These are phyloP conservation scores for Episyrphus balteatus DNA, from an alignment of 1,140 invertebrate genomes.

Conservation along the genomic window DNA sequence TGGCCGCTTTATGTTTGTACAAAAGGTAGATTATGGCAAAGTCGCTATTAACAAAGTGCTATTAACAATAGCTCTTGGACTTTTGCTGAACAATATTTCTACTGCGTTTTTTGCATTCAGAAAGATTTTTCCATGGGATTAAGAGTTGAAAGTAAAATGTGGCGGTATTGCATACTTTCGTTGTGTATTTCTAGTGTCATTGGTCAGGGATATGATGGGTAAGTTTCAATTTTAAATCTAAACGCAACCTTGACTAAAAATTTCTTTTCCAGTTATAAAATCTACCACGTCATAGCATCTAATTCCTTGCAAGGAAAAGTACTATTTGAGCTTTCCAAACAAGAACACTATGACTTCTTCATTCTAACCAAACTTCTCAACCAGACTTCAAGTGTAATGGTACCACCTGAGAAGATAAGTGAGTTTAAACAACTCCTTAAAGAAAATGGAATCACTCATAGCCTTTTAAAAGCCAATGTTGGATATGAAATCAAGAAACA, in stretches of 20 bases:
- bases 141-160: too few relatives aligned
- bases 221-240: background rate
- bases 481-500: conserved; percentile 9
- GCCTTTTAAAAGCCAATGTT: conserved; percentile 30
- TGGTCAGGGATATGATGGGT: background rate
- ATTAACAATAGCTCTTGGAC: too few relatives aligned
- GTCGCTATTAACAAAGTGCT: too few relatives aligned
- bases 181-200: background rate
- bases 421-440: conserved; percentile 16
- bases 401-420: conserved; percentile 20
- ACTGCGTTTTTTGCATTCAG: too few relatives aligned
- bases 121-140: too few relatives aligned
- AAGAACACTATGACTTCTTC: conserved; percentile 13
- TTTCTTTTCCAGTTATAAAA: background rate
- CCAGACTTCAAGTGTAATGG: conserved; percentile 18
- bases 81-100: too few relatives aligned
- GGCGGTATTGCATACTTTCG: too few relatives aligned
- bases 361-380: conserved; percentile 1
- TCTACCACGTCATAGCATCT: background rate
- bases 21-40: too few relatives aligned
- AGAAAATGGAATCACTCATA: conserved; percentile 11
- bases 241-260: too few relatives aligned
- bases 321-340: conserved; percentile 3
- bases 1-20: too few relatives aligned
- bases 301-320: background rate